These are phyloP conservation scores for Sardina pilchardus DNA, from an alignment of 2,113 vertebrate genomes.

Conservation along the genomic window DNA sequence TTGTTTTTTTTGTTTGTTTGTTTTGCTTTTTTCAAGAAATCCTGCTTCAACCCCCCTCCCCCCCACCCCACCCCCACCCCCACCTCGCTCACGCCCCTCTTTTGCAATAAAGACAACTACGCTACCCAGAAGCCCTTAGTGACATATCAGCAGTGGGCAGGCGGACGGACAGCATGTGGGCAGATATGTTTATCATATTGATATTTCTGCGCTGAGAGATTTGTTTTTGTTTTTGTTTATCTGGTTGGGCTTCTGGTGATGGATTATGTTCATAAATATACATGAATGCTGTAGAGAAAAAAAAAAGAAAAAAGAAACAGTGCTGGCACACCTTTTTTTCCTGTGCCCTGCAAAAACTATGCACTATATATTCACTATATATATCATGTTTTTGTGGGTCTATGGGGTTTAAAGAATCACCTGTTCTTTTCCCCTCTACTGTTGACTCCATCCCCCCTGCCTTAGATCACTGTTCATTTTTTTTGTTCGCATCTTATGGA, in stretches of 20 bases:
- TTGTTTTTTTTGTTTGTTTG: conserved; percentile 18
- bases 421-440: conserved; percentile 39
- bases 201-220: conserved; percentile 70
- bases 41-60: conserved; percentile 36
- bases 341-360: conserved; percentile 70
- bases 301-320: conserved; percentile 32
- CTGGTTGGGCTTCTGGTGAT: conserved; percentile 10
- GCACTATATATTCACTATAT: conserved; percentile 61
- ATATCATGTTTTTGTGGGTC: conserved; percentile 44
- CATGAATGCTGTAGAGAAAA: conserved; percentile 58
- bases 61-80: conserved; percentile 36
- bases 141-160: conserved; percentile 68
- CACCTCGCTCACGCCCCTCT: conserved; percentile 37
- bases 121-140: conserved; percentile 53
- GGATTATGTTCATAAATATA: conserved; percentile 57
- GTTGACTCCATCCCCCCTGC: conserved; percentile 33
- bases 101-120: conserved; percentile 48
- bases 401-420: conserved; percentile 51
- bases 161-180: conserved; percentile 55
- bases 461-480: conserved; percentile 46
- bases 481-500: conserved; percentile 34
- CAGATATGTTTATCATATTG: conserved; percentile 80
- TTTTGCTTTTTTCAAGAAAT: conserved; percentile 33
- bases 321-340: conserved; percentile 57
- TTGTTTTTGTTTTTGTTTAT: conserved; percentile 47